phyloP scores from a whole-genome alignment of 2,888 invertebrate genomes.

The Esperia sulphurella region DNA sequence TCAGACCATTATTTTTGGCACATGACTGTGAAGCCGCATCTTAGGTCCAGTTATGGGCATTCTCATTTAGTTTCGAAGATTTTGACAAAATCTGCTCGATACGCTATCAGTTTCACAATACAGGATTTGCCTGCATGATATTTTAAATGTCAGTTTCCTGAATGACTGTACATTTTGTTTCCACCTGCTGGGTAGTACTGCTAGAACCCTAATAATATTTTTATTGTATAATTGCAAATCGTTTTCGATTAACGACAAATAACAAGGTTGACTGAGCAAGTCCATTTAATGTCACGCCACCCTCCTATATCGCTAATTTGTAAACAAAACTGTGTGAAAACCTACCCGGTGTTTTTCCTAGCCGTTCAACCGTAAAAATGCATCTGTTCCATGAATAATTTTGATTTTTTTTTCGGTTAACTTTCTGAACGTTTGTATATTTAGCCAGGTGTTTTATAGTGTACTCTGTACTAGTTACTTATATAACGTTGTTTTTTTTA shows the following conservation, averaged over 20 bases:
- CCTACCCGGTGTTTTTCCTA: constrained; percentile 11
- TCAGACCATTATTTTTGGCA: no score
- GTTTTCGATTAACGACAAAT: constrained; percentile 35
- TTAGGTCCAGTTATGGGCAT: no score
- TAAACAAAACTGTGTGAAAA: constrained; percentile 33
- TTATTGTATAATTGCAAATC: not conserved
- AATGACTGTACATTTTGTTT: no score
- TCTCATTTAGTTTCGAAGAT: no score
- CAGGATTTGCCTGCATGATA: no score
- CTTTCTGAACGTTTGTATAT: no score
- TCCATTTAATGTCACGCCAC: constrained; percentile 9
- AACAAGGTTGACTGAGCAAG: constrained; percentile 35
- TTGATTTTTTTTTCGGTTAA: not conserved
- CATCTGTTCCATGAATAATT: constrained; percentile 14
- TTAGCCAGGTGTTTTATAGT: constrained; percentile 3
- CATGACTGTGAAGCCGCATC: no score
- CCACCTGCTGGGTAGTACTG: constrained; percentile 2
- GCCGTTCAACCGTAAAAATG: constrained; percentile 22
- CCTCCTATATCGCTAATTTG: constrained; percentile 30
- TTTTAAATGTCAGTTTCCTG: no score
- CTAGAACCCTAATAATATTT: no score
- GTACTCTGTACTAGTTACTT: not conserved
- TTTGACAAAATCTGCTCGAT: no score
- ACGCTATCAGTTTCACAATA: no score
- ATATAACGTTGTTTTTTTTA: no score